Conservation (phyloP, 2,888 invertebrate genomes). For the Napeogenes inachia region DNA sequence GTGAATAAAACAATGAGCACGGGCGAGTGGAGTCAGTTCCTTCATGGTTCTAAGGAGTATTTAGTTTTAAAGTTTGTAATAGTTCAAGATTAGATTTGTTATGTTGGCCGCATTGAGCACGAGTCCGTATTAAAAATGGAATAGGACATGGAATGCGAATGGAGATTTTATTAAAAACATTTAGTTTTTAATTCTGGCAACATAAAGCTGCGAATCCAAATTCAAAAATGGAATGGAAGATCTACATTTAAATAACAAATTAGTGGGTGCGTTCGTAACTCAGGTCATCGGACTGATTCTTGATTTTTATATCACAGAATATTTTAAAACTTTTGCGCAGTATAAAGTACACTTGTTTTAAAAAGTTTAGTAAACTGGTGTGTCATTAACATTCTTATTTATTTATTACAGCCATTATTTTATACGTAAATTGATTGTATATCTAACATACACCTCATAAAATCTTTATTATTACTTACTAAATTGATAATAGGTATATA, state of each 20-base stretch:
- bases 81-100: conserved; percentile 1
- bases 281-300: conserved; percentile 55
- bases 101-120: neutral
- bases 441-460: neutral
- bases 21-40: neutral
- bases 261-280: conserved; percentile 61
- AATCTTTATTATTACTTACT: neutral
- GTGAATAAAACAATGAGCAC: conserved; percentile 67
- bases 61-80: neutral
- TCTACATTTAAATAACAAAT: conserved; percentile 71
- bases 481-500: conserved; percentile 4
- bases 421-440: neutral
- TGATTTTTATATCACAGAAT: conserved; percentile 49
- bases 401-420: neutral
- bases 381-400: neutral
- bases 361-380: neutral
- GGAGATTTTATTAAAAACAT: conserved; percentile 6
- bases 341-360: neutral
- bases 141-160: neutral
- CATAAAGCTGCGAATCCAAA: conserved; percentile 50
- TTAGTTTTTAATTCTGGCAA: conserved; percentile 21
- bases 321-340: conserved; percentile 22
- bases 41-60: conserved; percentile 9
- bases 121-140: neutral
- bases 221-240: conserved; percentile 65